Evolutionary conservation across 2,888 invertebrate species (phyloP), one percentile per base, ranked within the genome.

Genomic region (Eilema caniola): DNA sequence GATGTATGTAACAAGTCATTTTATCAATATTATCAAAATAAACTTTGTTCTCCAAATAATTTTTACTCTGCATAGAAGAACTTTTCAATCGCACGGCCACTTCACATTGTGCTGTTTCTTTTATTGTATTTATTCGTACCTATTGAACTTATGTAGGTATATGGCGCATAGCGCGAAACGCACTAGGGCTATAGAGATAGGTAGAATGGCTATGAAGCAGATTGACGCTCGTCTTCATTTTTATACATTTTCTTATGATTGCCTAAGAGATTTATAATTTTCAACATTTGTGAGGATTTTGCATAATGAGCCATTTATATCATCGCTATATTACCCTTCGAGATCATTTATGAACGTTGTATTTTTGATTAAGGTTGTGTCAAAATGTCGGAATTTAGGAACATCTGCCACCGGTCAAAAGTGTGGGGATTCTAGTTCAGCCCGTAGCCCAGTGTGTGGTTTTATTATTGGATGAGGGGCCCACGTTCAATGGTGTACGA

Each of bases 41-140:
- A n/a, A n/a, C 20, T 53, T n/a, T 53, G 5, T 0, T 53, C n/a
- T 53, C n/a, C 53, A 53, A n/a, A 2, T 10, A 16, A 53, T 0
- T 53, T 28, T 53, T 53, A n/a, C 47, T 47, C 41, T 41, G 16
- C 16, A 41, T 2, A 53, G 53, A n/a, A 20, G n/a, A 53, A 53
- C 20, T 20, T 53, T 53, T 53, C 53, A 53, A 53, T n/a, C 10
- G 53, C n/a, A 53, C 53, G 53, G 53, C 53, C 53, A 53, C n/a
- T 53, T 53, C n/a, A 53, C 53, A 53, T 53, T 53, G 53, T 53
- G n/a, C n/a, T 53, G n/a, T 53, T n/a, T 53, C n/a, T 20, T 53
- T n/a, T n/a, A 53, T 53, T 7, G n/a, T 53, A 53, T n/a, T 53
- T 2, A n/a, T 47, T 20, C 20, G 20, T n/a, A n/a, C n/a, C n/a